phyloP scores from a whole-genome alignment of 2,888 invertebrate species.

The Synergus japonicus region DNA sequence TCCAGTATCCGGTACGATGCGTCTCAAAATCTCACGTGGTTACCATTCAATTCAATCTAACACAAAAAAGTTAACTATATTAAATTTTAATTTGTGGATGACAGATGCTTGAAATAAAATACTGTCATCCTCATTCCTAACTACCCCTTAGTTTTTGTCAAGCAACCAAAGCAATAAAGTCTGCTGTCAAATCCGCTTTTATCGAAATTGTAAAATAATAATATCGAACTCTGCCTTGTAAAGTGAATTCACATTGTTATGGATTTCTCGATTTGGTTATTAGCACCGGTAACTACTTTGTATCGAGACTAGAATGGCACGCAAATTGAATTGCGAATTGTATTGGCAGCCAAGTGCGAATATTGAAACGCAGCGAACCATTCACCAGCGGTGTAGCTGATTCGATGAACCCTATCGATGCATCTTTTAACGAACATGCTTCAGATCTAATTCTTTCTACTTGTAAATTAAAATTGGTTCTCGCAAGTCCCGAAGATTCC shows the following conservation, averaged over 20 bases:
- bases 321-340: constrained; percentile 62
- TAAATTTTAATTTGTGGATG: not conserved
- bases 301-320: constrained; percentile 48
- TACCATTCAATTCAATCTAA: constrained; percentile 25
- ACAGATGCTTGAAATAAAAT: not conserved
- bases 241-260: constrained; percentile 34
- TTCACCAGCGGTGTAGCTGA: constrained; percentile 67
- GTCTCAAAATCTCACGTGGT: constrained; percentile 34
- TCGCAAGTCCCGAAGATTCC: not conserved
- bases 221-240: constrained; percentile 22
- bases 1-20: constrained; percentile 31
- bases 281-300: constrained; percentile 42
- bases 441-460: not conserved
- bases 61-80: too few species aligned
- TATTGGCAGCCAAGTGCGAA: constrained; percentile 68
- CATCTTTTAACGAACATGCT: constrained; percentile 27
- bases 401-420: constrained; percentile 55
- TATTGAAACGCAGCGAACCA: constrained; percentile 69
- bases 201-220: constrained; percentile 24
- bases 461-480: constrained; percentile 34
- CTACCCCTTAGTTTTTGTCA: not conserved
- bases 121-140: too few species aligned
- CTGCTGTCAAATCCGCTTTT: constrained; percentile 23
- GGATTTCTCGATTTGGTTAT: constrained; percentile 23
- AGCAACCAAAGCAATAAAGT: constrained; percentile 27